These are phyloP conservation scores for Kuschelorhynchus macadamiae DNA, from an alignment of 2,888 invertebrate species.

Conservation along the genomic window DNA sequence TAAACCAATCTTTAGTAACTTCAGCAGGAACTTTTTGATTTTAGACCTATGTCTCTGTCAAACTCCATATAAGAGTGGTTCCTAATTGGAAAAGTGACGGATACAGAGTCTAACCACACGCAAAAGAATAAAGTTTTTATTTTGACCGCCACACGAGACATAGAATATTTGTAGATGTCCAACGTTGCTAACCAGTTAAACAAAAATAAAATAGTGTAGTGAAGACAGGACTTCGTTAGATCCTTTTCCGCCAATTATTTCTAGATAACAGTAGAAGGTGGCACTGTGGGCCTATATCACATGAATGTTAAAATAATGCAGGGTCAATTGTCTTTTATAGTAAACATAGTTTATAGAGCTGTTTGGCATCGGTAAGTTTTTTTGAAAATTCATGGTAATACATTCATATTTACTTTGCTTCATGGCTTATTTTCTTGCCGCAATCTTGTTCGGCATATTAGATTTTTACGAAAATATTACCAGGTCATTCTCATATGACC, in stretches of 20 bases:
- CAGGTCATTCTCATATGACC: no score
- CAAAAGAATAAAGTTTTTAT: constrained; percentile 28
- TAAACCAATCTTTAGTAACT: constrained; percentile 35
- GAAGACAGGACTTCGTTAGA: no score
- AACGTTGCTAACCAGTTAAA: no score
- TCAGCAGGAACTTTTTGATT: constrained; percentile 34
- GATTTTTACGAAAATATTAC: no score
- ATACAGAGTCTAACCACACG: constrained; percentile 8
- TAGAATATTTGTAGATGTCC: no score
- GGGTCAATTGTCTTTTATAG: constrained; percentile 19
- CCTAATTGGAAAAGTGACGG: constrained; percentile 24
- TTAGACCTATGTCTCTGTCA: constrained; percentile 33
- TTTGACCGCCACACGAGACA: no score
- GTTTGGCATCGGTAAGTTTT: constrained; percentile 26
- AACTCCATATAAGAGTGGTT: constrained; percentile 28
- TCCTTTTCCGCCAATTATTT: no score
- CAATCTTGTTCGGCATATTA: constrained; percentile 26
- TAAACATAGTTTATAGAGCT: constrained; percentile 22
- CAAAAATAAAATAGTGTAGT: no score
- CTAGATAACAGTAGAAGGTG: no score
- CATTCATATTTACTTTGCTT: constrained; percentile 3
- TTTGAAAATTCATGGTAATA: constrained; percentile 26
- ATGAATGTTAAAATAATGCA: constrained; percentile 24
- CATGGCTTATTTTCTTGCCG: constrained; percentile 25
- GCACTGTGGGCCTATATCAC: constrained; percentile 14